phyloP scores from a whole-genome alignment of 2,797 vertebrate genomes.

The Picus viridis region DNA sequence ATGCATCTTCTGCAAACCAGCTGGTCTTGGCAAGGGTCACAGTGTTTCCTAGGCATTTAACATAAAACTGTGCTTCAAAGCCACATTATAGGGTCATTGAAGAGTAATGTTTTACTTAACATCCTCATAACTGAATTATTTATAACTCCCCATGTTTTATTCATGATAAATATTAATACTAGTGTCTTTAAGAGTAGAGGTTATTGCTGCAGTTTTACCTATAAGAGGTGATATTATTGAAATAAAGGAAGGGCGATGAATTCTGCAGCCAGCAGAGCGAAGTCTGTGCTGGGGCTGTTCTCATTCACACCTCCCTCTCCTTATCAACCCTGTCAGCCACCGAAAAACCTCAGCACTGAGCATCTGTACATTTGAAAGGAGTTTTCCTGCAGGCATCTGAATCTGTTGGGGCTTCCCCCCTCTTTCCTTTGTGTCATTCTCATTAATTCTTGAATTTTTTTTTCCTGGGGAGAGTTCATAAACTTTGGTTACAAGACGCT shows the following conservation, averaged over 20 bases:
- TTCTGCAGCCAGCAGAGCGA: neutral
- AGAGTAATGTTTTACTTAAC: constrained; percentile 81
- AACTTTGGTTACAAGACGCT: neutral
- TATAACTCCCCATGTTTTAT: constrained; percentile 82
- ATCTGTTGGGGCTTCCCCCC: neutral
- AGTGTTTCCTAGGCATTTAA: constrained; percentile 60
- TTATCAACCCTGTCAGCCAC: constrained; percentile 7
- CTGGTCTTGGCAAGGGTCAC: constrained; percentile 67
- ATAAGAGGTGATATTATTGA: constrained; percentile 69
- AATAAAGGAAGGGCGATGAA: neutral
- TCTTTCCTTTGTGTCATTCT: neutral
- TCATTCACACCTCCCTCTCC: constrained; percentile 20
- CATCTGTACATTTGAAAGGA: constrained; percentile 13
- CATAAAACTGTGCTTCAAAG: constrained; percentile 80
- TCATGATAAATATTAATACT: constrained; percentile 77
- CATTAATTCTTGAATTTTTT: neutral
- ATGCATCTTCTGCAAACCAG: constrained; percentile 63
- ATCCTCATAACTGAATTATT: constrained; percentile 85
- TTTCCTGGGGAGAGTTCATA: neutral
- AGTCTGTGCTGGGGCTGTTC: neutral
- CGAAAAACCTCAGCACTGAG: neutral
- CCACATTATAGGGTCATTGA: constrained; percentile 82
- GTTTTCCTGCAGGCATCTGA: neutral
- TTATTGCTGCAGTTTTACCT: constrained; percentile 72
- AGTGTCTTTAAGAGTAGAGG: constrained; percentile 69